phyloP scores from a whole-genome alignment of 2,113 vertebrate genomes.

The Ceyx melanurus region DNA sequence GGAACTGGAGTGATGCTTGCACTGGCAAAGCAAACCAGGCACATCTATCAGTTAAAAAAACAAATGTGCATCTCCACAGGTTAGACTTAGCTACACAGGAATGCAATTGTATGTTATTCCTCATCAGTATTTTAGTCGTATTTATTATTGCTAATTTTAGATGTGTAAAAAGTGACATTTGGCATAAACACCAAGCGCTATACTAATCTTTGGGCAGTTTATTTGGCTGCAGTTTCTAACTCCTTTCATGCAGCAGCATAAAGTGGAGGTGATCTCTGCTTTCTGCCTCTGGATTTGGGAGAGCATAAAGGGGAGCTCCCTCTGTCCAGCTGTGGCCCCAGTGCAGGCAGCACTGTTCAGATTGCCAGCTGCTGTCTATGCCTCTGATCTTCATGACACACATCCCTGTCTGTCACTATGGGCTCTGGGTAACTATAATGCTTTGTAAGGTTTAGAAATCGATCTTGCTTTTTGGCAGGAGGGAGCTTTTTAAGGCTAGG shows the following conservation, averaged over 20 bases:
- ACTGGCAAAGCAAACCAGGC: background rate
- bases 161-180: background rate
- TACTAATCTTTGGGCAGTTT: accelerated
- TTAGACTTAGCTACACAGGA: background rate
- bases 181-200: background rate
- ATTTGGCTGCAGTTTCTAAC: background rate
- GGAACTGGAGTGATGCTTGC: accelerated
- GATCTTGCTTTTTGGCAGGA: background rate
- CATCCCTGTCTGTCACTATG: background rate
- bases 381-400: background rate
- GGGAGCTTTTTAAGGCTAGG: background rate
- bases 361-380: background rate
- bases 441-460: background rate
- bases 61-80: background rate
- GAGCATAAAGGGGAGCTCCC: background rate
- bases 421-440: accelerated
- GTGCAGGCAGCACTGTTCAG: background rate
- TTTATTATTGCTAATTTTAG: background rate
- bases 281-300: background rate
- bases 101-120: background rate
- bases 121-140: background rate
- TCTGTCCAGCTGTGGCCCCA: background rate
- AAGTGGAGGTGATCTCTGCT: background rate
- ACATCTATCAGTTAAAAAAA: accelerated
- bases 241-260: background rate